Percentiles rank a stretch among this genome's conserved stretches.
Conservation (phyloP, 2,797 vertebrate genomes). For the Muscicapa striata region DNA sequence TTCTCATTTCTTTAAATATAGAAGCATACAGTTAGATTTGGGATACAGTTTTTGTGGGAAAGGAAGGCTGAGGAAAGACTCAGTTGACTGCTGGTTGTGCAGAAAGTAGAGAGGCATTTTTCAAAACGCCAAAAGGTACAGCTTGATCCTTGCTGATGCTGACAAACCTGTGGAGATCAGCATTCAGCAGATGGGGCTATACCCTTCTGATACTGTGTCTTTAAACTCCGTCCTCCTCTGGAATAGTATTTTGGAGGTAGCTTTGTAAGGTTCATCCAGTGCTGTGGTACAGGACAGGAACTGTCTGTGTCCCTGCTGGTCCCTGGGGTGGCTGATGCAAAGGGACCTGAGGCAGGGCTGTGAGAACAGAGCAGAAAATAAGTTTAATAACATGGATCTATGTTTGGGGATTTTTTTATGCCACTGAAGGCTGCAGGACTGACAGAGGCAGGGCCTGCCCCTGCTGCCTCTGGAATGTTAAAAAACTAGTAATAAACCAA, state of each 20-base stretch:
- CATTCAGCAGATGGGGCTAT: background rate
- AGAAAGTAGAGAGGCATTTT: background rate
- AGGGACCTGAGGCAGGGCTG: background rate
- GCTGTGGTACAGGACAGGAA: background rate
- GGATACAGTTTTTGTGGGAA: background rate
- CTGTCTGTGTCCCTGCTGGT: fast-evolving
- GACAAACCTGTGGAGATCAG: background rate
- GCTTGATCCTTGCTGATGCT: background rate
- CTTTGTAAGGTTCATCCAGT: background rate
- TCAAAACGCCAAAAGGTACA: background rate
- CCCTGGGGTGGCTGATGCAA: fast-evolving
- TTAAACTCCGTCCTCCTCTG: fast-evolving
- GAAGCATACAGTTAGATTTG: background rate
- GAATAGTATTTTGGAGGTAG: background rate
- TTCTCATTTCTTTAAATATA: background rate
- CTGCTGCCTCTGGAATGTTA: background rate
- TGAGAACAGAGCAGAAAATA: background rate
- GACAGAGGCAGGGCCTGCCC: background rate
- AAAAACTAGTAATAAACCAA: background rate
- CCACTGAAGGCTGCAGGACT: background rate
- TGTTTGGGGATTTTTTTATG: background rate
- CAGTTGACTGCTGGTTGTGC: background rate
- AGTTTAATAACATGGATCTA: background rate
- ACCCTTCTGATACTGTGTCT: background rate
- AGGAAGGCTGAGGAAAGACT: background rate